Base-by-base conservation (phyloP, 2,888 invertebrate species). In the Dolomedes plantarius region DNA sequence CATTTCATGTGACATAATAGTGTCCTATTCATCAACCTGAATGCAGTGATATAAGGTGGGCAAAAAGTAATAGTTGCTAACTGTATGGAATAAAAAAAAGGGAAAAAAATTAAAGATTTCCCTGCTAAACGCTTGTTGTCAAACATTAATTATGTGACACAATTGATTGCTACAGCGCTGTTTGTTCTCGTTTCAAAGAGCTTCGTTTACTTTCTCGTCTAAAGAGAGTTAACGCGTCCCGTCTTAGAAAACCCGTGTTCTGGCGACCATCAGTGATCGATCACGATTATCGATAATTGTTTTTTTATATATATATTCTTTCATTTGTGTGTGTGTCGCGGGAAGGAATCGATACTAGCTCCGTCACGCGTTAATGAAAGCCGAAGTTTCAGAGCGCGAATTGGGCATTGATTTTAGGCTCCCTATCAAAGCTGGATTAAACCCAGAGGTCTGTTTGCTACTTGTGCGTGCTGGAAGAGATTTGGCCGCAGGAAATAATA, bases 61-160 rank as follows among this genome's bases (percentile, higher is more conserved):
- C 11, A 31, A 65, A 65, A 65, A 13, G 29, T 62, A 31, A 65
- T 65, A n/a, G 29, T 23, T 65, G 31, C 65, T 65, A 56, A 56
- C 56, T 23, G 56, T 23, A 6, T 23, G 1, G 1, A 29, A 65
- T 1, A 39, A 69, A 36, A 68, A 11, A 11, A 16, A 46, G 9
- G n/a, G 41, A 46, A 16, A 46, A n/a, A n/a, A 46, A 9, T 62
- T 50, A 62, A 79, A 50, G 31, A 23, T 23, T 68, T 46, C 1
- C 16, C 19, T 56, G 69, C 83, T 85, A 73, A 85, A 85, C 50
- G 68, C 62, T 28, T 56, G 73, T 77, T 85, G 83, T 77, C 83
- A 85, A 62, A 68, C 76, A 77, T 85, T 85, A 85, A 85, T 78
- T 85, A 85, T 71, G 64, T 75, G 75, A 64, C 75, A 76, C 41